phyloP scores from a whole-genome alignment of 2,888 invertebrate genomes.

The Melanchra persicariae region DNA sequence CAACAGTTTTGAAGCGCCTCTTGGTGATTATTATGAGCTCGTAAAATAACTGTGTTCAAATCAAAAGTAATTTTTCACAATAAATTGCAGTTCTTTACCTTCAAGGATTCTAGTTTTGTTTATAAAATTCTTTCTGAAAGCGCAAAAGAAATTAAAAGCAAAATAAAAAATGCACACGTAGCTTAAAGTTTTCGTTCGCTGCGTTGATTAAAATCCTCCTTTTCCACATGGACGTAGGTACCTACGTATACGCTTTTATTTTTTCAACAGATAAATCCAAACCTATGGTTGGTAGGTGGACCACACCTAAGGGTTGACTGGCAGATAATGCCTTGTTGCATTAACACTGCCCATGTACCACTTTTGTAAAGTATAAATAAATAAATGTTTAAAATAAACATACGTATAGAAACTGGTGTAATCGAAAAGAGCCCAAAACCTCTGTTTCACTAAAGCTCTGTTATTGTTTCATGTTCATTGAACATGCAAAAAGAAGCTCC shows the following conservation, averaged over 20 bases:
- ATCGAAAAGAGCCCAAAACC: not conserved
- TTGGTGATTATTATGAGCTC: not conserved
- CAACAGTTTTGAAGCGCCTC: not conserved
- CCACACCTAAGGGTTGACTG: no score
- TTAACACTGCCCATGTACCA: no score
- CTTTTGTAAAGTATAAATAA: no score
- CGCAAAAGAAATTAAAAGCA: not conserved
- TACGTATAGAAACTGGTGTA: not conserved
- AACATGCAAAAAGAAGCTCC: not conserved
- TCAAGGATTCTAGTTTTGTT: not conserved
- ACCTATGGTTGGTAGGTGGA: no score
- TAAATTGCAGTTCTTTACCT: not conserved
- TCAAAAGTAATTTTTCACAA: not conserved
- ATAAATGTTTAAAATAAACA: not conserved
- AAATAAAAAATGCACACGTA: not conserved
- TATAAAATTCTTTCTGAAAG: not conserved
- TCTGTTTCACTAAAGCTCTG: not conserved
- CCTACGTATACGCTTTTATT: not conserved
- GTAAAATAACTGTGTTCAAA: not conserved
- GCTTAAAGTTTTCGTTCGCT: conserved; percentile 1
- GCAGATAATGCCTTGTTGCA: no score
- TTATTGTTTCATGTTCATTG: not conserved
- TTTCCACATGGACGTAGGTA: not conserved
- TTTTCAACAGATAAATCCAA: not conserved
- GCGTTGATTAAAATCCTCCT: conserved; percentile 3